Evolutionary conservation across 2,888 invertebrate genomes (phyloP), one percentile per base, ranked within the genome.

Genomic region (Apamea anceps): DNA sequence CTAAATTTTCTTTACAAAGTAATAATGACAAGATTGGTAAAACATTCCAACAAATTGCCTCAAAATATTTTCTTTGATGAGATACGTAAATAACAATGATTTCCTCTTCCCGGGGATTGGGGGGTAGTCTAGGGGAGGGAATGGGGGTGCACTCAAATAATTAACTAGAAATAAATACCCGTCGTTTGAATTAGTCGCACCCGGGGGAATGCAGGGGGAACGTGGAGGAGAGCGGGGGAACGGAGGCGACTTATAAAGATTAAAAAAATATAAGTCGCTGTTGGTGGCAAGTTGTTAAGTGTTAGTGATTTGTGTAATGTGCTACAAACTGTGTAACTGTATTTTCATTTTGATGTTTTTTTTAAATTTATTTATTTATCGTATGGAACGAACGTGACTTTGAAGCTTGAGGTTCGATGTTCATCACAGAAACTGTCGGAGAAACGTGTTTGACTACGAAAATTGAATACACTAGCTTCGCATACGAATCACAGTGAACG

Each of bases 111-210:
- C 70, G 25, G 73, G 65, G 72, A 60, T n/a, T 18, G 21, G 42
- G 74, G 21, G 57, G 3, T 45, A 42, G 5, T 13, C 12, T 37
- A 18, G 45, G 54, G 2, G 37, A 13, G 18, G 28, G 66, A 7
- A 70, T 65, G 84, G 79, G 82, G 72, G 32, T 77, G 90, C 92
- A 92, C 90, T 92, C 90, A 89, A 91, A 90, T 92, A 92, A 92
- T 92, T 91, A 92, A 91, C 92, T 90, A 90, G 90, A 89, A 92
- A 92, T 92, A 92, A 92, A 92, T 92, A 92, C 72, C 71, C 81
- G 85, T 85, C 91, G 88, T 89, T 91, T 85, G 87, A 90, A 91
- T 91, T 87, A 90, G 90, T 91, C 87, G 89, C 85, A 75, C 91
- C 80, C 89, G 73, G 72, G 90, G 87, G 90, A 89, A 28, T 32